Evolutionary conservation across 2,888 invertebrate genomes (phyloP).

Genomic region (Margaritifera margaritifera): DNA sequence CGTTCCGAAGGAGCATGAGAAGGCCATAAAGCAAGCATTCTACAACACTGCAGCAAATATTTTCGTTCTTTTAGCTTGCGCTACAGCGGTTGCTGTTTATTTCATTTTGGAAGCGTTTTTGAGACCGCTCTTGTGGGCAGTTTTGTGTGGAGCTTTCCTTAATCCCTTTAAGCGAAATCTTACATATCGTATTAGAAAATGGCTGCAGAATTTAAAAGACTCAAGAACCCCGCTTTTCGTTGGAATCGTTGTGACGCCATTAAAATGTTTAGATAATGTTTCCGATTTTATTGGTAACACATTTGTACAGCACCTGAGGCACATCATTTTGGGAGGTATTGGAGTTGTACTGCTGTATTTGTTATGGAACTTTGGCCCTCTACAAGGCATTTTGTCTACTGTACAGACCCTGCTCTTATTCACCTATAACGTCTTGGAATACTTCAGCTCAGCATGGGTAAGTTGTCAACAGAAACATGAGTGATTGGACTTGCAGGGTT

Average conservation of each 20-base stretch:
- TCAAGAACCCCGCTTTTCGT: slow-evolving; percentile 74
- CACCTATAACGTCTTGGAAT: slow-evolving; percentile 64
- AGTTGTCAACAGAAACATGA: slow-evolving; percentile 20
- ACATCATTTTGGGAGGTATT: slow-evolving; percentile 75
- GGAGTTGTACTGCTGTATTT: slow-evolving; percentile 77
- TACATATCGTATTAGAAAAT: slow-evolving; percentile 83
- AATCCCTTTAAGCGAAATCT: slow-evolving; percentile 93
- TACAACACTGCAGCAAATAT: slow-evolving; percentile 90
- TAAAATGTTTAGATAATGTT: slow-evolving; percentile 83
- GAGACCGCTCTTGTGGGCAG: slow-evolving; percentile 94
- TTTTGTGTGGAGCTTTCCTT: slow-evolving; percentile 96
- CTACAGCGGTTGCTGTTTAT: slow-evolving; percentile 74
- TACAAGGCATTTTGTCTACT: slow-evolving; percentile 51
- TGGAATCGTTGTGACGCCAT: slow-evolving; percentile 76
- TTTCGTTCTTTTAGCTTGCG: slow-evolving; percentile 79
- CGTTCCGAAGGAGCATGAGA: slow-evolving; percentile 77
- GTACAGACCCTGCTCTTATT: slow-evolving; percentile 51
- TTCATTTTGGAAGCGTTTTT: slow-evolving; percentile 87
- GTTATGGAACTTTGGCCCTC: slow-evolving; percentile 83
- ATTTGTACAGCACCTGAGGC: slow-evolving; percentile 80
- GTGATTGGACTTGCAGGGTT: too few species aligned
- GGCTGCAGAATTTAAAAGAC: slow-evolving; percentile 76
- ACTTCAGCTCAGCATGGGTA: slow-evolving; percentile 71
- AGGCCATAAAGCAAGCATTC: slow-evolving; percentile 92
- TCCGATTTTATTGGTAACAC: slow-evolving; percentile 84